Percentiles rank a stretch among this genome's conserved stretches.
Evolutionary conservation across 2,888 invertebrate species (phyloP).

Genomic region (Bombylius discolor): DNA sequence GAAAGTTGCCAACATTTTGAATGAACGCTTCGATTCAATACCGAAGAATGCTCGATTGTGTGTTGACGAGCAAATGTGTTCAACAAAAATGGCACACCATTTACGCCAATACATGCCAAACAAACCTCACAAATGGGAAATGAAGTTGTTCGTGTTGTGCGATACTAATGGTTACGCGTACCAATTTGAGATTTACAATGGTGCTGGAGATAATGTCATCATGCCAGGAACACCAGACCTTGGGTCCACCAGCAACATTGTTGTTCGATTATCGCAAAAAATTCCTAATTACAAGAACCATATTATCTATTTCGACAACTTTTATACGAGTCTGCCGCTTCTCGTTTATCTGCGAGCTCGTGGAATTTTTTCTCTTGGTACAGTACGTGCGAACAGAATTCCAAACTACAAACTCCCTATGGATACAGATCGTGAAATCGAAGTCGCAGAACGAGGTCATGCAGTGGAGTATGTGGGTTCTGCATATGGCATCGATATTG

Average conservation of each 20-base stretch:
- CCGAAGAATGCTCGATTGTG: conserved; percentile 14
- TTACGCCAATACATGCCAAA: conserved; percentile 13
- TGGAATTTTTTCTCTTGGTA: conserved; percentile 3
- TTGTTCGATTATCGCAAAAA: conserved; percentile 5
- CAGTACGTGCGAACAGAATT: conserved; percentile 1
- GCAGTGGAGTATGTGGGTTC: conserved; percentile 9
- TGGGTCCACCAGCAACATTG: conserved; percentile 8
- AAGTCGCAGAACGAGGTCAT: conserved; percentile 5
- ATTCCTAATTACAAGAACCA: conserved; percentile 5
- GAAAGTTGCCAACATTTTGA: conserved; percentile 11
- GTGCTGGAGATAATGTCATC: conserved; percentile 9
- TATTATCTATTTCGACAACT: conserved; percentile 11
- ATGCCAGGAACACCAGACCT: conserved; percentile 9
- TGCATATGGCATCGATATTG: conserved; percentile 13
- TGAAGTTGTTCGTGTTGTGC: conserved; percentile 6
- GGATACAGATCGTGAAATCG: background rate
- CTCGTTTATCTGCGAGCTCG: conserved; percentile 8
- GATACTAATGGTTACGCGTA: conserved; percentile 9
- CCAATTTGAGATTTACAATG: conserved; percentile 11
- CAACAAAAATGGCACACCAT: conserved; percentile 16
- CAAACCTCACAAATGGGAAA: background rate
- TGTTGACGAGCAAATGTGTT: conserved; percentile 18
- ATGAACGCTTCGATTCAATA: conserved; percentile 14
- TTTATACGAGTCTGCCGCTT: conserved; percentile 7
- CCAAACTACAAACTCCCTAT: conserved; percentile 9